These are phyloP conservation scores for Monoplex corrugatus DNA, from an alignment of 2,888 invertebrate genomes.

Conservation along the genomic window DNA sequence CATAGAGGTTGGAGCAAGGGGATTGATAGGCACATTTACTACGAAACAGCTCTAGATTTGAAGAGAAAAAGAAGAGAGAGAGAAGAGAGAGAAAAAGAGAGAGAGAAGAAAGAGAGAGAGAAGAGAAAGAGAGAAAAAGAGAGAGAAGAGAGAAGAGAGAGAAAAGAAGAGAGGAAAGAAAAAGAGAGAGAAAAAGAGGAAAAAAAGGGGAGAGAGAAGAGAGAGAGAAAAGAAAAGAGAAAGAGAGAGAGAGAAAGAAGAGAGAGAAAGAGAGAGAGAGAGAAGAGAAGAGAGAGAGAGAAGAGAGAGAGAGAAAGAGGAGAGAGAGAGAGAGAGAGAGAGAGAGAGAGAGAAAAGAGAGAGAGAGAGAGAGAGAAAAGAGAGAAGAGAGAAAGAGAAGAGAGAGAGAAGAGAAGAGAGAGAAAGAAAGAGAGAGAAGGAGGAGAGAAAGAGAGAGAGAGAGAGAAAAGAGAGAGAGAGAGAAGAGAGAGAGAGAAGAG, in stretches of 20 bases:
- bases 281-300: not conserved
- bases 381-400: not conserved
- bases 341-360: not conserved
- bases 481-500: not conserved
- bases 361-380: no score
- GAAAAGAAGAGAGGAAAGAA: no score
- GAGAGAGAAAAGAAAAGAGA: not conserved
- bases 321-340: not conserved
- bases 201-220: no score
- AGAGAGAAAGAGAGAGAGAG: not conserved
- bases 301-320: not conserved
- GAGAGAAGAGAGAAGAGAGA: no score
- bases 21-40: no score
- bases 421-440: not conserved
- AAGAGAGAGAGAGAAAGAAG: not conserved
- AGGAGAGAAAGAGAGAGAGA: not conserved
- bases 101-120: no score
- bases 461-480: not conserved
- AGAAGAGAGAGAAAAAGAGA: no score
- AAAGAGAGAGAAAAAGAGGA: no score
- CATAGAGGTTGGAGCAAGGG: no score
- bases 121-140: no score
- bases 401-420: not conserved
- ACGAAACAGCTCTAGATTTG: no score
- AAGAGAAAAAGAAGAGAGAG: no score